Evolutionary conservation across 2,113 vertebrate genomes (phyloP), one percentile per base, ranked within the genome.

Genomic region (Casuarius casuarius): DNA sequence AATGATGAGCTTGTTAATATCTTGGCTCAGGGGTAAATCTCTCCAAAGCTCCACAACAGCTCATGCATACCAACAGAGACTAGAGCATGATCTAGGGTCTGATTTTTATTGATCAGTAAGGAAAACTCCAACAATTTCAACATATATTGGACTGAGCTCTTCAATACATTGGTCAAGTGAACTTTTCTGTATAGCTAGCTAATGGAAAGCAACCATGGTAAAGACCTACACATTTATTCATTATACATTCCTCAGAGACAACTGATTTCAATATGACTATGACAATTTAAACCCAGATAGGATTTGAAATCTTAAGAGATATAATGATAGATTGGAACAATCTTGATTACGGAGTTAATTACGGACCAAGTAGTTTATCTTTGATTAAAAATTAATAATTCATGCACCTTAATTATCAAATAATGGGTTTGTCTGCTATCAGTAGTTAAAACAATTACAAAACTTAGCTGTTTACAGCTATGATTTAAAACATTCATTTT

Each of bases 311-410:
- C 62, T 90, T 68, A 84, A 65, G 52, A 83, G 52, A 62, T 79
- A 83, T 29, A 91, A 84, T 75, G 71, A 82, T 72, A 85, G 35
- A 85, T 31, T 79, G 49, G 78, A 83, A 79, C 38, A 70, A 89
- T 71, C 68, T 66, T 80, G 72, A 95, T 86, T 77, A 68, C 31
- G 84, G 35, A 73, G 17, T 88, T 93, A 91, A 90, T 90, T 88
- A 67, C 44, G 54, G 38, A 94, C 66, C 7, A 81, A 73, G 65
- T 19, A 19, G 33, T 26, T 68, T 72, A 49, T 46, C 82, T 81
- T 91, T 85, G 54, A 87, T 85, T 85, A 66, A 90, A 92, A 92
- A 70, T 73, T 85, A 96, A 88, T 92, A 68, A 93, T 88, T 93
- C 22, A 81, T 84, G 33, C 12, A 83, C 25, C 23, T 70, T 85